Percentiles rank a stretch among this genome's conserved stretches.
Conservation (phyloP, 2,113 vertebrate species). For the Xenopus laevis region DNA sequence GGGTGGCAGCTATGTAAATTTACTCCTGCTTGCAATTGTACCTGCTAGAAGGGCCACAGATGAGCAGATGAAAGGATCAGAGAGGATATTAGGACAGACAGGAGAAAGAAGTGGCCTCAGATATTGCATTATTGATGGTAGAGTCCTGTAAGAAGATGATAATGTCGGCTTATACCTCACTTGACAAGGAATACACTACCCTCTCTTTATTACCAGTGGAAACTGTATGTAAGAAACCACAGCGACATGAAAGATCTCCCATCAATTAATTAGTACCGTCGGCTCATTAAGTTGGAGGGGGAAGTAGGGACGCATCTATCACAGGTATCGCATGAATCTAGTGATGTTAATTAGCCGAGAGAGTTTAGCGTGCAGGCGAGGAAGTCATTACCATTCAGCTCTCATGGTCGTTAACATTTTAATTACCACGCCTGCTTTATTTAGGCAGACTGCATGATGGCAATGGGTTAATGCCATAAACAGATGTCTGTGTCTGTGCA, state of each 20-base stretch:
- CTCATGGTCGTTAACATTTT: slow-evolving; percentile 40
- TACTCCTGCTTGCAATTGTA: too few relatives aligned
- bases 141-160: slow-evolving; percentile 2
- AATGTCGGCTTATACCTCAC: slow-evolving; percentile 11
- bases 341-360: slow-evolving; percentile 41
- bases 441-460: not conserved
- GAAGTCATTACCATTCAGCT: slow-evolving; percentile 25
- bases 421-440: slow-evolving; percentile 19
- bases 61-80: too few relatives aligned
- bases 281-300: slow-evolving; percentile 31
- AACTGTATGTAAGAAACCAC: slow-evolving; percentile 1
- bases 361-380: slow-evolving; percentile 22
- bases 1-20: too few relatives aligned
- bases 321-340: slow-evolving; percentile 23
- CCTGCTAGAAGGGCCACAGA: too few relatives aligned
- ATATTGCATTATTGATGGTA: not conserved
- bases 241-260: slow-evolving; percentile 34
- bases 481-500: not conserved
- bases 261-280: slow-evolving; percentile 40
- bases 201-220: slow-evolving; percentile 18
- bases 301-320: slow-evolving; percentile 31
- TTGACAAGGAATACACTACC: slow-evolving; percentile 12
- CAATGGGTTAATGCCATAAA: slow-evolving; percentile 34
- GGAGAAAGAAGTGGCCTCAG: too few relatives aligned
- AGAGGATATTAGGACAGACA: too few relatives aligned